Conservation (phyloP, 1,140 invertebrate genomes). For the Aporrectodea caliginosa region DNA sequence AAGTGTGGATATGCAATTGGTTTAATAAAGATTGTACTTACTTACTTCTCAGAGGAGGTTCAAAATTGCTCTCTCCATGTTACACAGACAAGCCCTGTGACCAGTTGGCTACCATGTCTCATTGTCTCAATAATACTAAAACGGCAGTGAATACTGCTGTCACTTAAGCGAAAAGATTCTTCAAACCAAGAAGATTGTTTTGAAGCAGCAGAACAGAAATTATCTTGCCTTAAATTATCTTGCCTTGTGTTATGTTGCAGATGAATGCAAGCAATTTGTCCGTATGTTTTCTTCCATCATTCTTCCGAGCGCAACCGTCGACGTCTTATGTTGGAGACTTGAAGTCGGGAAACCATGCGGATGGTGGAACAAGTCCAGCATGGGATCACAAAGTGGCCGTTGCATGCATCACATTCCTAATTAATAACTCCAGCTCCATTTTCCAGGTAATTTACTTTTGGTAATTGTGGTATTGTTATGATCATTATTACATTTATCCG, state of each 20-base stretch:
- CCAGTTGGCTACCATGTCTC: too few relatives aligned
- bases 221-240: too few relatives aligned
- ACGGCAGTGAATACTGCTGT: too few relatives aligned
- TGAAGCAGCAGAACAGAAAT: too few relatives aligned
- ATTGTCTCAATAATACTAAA: too few relatives aligned
- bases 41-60: too few relatives aligned
- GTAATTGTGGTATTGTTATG: background rate
- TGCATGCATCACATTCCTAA: background rate
- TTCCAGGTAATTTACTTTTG: background rate
- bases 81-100: too few relatives aligned
- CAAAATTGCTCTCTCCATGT: too few relatives aligned
- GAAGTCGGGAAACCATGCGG: background rate
- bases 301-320: conserved; percentile 65
- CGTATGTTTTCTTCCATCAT: conserved; percentile 85
- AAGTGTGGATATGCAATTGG: too few relatives aligned
- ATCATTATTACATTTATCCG: background rate
- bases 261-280: conserved; percentile 94
- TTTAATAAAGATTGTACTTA: too few relatives aligned
- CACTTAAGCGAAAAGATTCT: too few relatives aligned
- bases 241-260: conserved; percentile 50
- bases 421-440: background rate
- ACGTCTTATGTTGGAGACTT: background rate
- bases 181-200: too few relatives aligned
- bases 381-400: background rate
- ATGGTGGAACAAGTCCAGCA: background rate